A percentile compares a stretch with the other conserved stretches of the same genome.
Evolutionary conservation across 2,888 invertebrate species (phyloP).

Genomic region (Dorcus parallelipipedus): DNA sequence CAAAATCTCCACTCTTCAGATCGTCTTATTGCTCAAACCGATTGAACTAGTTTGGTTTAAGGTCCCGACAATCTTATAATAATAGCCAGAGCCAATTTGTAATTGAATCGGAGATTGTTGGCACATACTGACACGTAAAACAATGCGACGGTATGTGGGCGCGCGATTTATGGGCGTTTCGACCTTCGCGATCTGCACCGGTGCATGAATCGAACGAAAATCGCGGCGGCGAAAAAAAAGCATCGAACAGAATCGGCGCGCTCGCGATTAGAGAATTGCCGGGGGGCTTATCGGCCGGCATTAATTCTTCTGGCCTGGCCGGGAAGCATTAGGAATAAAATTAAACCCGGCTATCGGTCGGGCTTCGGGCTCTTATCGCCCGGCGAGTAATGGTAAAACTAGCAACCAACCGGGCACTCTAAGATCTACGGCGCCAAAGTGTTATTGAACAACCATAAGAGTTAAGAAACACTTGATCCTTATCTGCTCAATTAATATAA

Average conservation of each 20-base stretch:
- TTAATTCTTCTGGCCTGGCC: not conserved
- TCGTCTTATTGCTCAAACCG: too few relatives aligned
- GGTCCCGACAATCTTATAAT: too few relatives aligned
- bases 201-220: too few relatives aligned
- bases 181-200: not conserved
- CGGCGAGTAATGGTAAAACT: slow-evolving; percentile 9
- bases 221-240: not conserved
- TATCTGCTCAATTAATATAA: slow-evolving; percentile 21
- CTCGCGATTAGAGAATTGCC: not conserved
- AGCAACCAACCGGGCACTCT: slow-evolving; percentile 5
- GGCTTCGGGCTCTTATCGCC: not conserved
- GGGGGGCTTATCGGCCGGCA: not conserved
- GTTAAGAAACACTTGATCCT: slow-evolving; percentile 23
- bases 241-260: not conserved
- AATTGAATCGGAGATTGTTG: too few relatives aligned
- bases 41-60: too few relatives aligned
- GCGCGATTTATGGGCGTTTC: not conserved
- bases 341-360: slow-evolving; percentile 2
- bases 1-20: too few relatives aligned
- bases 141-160: too few relatives aligned
- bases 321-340: slow-evolving; percentile 7
- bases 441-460: slow-evolving; percentile 20
- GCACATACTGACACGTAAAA: too few relatives aligned
- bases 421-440: slow-evolving; percentile 22
- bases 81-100: too few relatives aligned